These are phyloP conservation scores for Callipepla squamata DNA, from an alignment of 2,113 vertebrate genomes.

Conservation along the genomic window DNA sequence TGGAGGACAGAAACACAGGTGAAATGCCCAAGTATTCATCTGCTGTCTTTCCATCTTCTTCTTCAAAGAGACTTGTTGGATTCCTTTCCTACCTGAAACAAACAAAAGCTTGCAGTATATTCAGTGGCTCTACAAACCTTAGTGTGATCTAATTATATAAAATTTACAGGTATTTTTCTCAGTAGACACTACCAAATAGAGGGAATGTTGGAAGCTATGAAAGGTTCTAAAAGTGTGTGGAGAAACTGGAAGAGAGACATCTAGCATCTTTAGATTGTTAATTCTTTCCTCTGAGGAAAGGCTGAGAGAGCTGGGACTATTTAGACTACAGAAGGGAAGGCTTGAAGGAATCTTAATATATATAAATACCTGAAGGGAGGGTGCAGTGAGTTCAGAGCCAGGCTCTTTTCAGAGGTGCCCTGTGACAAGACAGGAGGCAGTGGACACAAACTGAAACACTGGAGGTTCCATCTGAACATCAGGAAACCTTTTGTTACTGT, in stretches of 20 bases:
- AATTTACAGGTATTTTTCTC: neutral
- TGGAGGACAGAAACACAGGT: neutral
- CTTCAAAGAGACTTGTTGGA: neutral
- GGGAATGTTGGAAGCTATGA: neutral
- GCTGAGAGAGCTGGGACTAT: neutral
- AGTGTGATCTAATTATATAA: neutral
- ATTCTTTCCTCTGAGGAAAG: neutral
- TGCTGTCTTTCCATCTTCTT: neutral
- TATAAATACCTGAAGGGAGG: neutral
- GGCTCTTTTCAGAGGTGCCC: neutral
- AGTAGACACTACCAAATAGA: neutral
- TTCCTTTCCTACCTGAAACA: neutral
- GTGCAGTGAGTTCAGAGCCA: neutral
- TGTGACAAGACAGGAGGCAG: neutral
- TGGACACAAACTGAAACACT: neutral
- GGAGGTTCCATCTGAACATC: neutral
- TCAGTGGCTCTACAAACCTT: neutral
- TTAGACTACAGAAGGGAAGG: neutral
- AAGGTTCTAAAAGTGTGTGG: neutral
- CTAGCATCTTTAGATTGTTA: neutral
- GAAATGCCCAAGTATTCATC: neutral
- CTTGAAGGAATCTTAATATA: neutral
- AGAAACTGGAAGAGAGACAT: neutral
- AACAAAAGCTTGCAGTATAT: neutral
- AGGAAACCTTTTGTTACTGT: neutral